Evolutionary conservation across 2,888 invertebrate genomes (phyloP).

Genomic region (Eupsilia transversa): DNA sequence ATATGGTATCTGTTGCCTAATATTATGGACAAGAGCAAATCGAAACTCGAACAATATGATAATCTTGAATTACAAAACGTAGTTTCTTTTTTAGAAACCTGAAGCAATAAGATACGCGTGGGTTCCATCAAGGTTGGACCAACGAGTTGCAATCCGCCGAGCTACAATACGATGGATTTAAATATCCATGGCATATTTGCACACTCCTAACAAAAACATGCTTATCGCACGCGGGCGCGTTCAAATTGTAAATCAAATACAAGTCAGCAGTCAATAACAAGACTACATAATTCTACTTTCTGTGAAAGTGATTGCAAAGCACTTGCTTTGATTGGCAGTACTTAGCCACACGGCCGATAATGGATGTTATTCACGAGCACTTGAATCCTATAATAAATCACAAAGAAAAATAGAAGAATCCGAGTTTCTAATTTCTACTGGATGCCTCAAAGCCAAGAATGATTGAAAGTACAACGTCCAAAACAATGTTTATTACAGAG

Average conservation of each 20-base stretch:
- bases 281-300: constrained; percentile 54
- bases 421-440: constrained; percentile 46
- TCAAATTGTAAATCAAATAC: constrained; percentile 47
- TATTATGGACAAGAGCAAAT: constrained; percentile 30
- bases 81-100: constrained; percentile 63
- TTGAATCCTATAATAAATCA: constrained; percentile 46
- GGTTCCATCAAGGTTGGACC: constrained; percentile 68
- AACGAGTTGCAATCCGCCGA: constrained; percentile 47
- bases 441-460: constrained; percentile 30
- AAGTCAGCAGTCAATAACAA: constrained; percentile 39
- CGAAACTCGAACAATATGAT: constrained; percentile 41
- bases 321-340: constrained; percentile 58
- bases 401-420: constrained; percentile 40
- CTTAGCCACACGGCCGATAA: constrained; percentile 49
- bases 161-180: constrained; percentile 45
- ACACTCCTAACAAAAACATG: constrained; percentile 19
- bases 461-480: constrained; percentile 32
- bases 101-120: constrained; percentile 66
- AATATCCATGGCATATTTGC: constrained; percentile 36
- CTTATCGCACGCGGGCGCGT: constrained; percentile 25
- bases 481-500: constrained; percentile 38
- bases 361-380: constrained; percentile 45
- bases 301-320: constrained; percentile 58
- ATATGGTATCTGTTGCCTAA: constrained; percentile 35
- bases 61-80: constrained; percentile 54